Percentiles rank a stretch among this genome's conserved stretches.
These are phyloP conservation scores for Scotopteryx bipunctaria DNA, from an alignment of 2,888 invertebrate genomes.

Conservation along the genomic window DNA sequence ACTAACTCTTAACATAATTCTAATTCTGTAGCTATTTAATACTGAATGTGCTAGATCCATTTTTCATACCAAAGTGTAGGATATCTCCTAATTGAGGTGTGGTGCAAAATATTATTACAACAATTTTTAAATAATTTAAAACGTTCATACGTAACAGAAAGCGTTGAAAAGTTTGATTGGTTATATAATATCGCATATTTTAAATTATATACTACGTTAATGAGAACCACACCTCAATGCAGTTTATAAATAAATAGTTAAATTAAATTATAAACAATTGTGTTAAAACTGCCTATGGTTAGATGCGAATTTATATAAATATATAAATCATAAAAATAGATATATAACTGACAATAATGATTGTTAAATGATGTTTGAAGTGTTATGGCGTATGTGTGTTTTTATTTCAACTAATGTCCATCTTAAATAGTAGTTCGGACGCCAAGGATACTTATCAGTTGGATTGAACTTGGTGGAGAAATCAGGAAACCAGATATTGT, in stretches of 20 bases:
- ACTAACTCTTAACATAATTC: conserved; percentile 60
- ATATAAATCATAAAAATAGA: conserved; percentile 77
- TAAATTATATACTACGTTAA: not conserved
- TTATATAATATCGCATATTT: not conserved
- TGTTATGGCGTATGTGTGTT: conserved; percentile 77
- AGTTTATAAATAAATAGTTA: conserved; percentile 61
- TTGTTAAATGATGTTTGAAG: conserved; percentile 83
- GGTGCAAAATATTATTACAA: conserved; percentile 41
- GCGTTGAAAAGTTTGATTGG: not conserved
- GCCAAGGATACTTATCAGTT: conserved; percentile 47
- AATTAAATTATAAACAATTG: conserved; percentile 71
- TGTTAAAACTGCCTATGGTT: conserved; percentile 82
- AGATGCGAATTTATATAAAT: conserved; percentile 83
- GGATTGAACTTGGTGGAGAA: too few relatives aligned
- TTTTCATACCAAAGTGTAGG: conserved; percentile 65
- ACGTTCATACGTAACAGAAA: not conserved
- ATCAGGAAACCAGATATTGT: too few relatives aligned
- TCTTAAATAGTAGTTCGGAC: conserved; percentile 63
- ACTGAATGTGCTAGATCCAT: conserved; percentile 75
- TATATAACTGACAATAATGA: conserved; percentile 84
- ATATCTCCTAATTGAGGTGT: conserved; percentile 53
- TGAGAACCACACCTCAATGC: conserved; percentile 53
- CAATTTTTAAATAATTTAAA: not conserved
- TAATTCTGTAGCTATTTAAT: conserved; percentile 68
- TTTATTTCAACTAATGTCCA: conserved; percentile 68